Evolutionary conservation across 2,888 invertebrate species (phyloP), one percentile per base, ranked within the genome.

Genomic region (Parnassius mnemosyne): DNA sequence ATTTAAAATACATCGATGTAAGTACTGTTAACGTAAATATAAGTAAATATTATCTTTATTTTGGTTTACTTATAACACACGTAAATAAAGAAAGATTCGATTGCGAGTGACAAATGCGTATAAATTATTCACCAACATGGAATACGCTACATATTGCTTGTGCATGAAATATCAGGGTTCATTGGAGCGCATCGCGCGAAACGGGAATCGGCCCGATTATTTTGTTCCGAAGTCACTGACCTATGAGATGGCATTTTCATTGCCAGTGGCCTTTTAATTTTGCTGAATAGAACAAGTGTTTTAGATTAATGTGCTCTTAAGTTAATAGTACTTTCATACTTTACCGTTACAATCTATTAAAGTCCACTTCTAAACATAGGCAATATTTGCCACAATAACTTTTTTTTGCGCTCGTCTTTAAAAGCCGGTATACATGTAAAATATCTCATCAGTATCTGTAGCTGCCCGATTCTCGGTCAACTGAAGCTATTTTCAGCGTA

Each of bases 111-210:
- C 82, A 83, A 81, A 83, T 75, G 77, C 69, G 74, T 76, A 81
- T 87, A 87, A 88, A 86, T 87, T 84, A 88, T 89, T 88, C 84
- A 87, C 75, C 74, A 75, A 71, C 76, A 76, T 76, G 77, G 74
- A 82, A 79, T 82, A 80, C 78, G 80, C 81, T 81, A 80, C 81
- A 84, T 83, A 84, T 85, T 81, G 81, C 81, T 81, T 83, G 84
- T 83, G 80, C 83, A 85, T 85, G 83, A 77, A 81, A 83, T 81
- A 82, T 82, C 80, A 77, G 79, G 76, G 76, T 73, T 74, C 74
- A 65, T 63, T 61, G 66, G 63, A 68, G 66, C 69, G 75, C 67
- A 71, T 69, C 73, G 75, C 71, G 76, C 74, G 74, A 66, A 68
- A 68, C 68, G 77, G 74, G 73, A 73, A 73, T 78, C 78, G 77